A percentile compares a stretch with the other conserved stretches of the same genome.
Conservation (phyloP, 2,113 vertebrate species). For the Xiphophorus maculatus region DNA sequence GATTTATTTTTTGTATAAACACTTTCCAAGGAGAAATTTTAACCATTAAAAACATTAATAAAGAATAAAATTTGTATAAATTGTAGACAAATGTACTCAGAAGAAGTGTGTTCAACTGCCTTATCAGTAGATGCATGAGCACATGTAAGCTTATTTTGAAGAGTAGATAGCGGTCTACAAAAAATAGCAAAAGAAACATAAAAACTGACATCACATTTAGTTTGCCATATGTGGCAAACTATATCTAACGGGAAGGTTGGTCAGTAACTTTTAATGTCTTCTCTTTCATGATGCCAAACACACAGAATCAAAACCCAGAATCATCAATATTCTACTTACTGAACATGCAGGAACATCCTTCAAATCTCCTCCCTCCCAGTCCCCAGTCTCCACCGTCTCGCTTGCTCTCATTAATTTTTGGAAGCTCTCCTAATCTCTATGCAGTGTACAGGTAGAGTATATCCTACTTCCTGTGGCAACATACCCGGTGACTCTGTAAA, state of each 20-base stretch:
- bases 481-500: slow-evolving; percentile 69
- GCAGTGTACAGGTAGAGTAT: slow-evolving; percentile 61
- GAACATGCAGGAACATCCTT: slow-evolving; percentile 25
- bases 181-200: background rate
- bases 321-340: background rate
- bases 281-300: background rate
- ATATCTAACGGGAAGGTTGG: background rate
- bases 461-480: slow-evolving; percentile 64
- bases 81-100: too few relatives aligned
- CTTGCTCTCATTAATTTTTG: slow-evolving; percentile 28
- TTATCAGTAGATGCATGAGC: too few relatives aligned
- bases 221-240: too few relatives aligned
- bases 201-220: too few relatives aligned
- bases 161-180: background rate
- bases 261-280: background rate
- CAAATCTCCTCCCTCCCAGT: slow-evolving; percentile 18
- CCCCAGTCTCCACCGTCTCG: background rate
- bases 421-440: slow-evolving; percentile 60
- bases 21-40: too few relatives aligned
- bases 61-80: too few relatives aligned
- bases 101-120: too few relatives aligned
- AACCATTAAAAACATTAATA: too few relatives aligned
- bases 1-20: too few relatives aligned
- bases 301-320: background rate
- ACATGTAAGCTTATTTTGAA: background rate